phyloP scores from a whole-genome alignment of 2,888 invertebrate species.

The Neoitamus cyanurus region DNA sequence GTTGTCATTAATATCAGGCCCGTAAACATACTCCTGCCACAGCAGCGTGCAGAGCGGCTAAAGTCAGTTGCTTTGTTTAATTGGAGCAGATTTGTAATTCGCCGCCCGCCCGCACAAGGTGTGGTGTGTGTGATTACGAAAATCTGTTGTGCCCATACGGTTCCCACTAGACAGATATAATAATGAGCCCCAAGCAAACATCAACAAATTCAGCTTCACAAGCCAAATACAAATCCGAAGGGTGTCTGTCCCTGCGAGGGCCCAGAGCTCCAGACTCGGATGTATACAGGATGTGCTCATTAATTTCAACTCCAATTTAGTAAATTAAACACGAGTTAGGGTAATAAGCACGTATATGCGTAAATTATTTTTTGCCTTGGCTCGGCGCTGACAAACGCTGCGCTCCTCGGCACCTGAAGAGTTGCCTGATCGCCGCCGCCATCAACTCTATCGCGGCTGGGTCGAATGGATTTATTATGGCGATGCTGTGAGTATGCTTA shows the following conservation, averaged over 20 bases:
- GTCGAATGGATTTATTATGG: neutral
- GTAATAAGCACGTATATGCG: slow-evolving; percentile 50
- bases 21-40: neutral
- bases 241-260: neutral
- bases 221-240: slow-evolving; percentile 44
- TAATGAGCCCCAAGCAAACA: slow-evolving; percentile 46
- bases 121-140: slow-evolving; percentile 28
- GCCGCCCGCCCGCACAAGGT: neutral
- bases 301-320: slow-evolving; percentile 52
- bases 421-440: neutral
- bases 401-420: neutral
- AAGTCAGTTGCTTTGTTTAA: slow-evolving; percentile 26
- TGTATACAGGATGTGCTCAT: slow-evolving; percentile 47
- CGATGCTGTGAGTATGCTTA: neutral
- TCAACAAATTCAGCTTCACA: slow-evolving; percentile 46
- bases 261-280: neutral
- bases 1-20: slow-evolving; percentile 46
- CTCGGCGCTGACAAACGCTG: neutral
- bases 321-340: slow-evolving; percentile 50
- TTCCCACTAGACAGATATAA: slow-evolving; percentile 35
- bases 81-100: slow-evolving; percentile 16
- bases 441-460: neutral
- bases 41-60: neutral
- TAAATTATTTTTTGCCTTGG: slow-evolving; percentile 38
- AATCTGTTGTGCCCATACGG: slow-evolving; percentile 38